Percentiles rank a stretch among this genome's conserved stretches.
phyloP scores from a whole-genome alignment of 2,888 invertebrate species.

The Tetramorium bicarinatum region DNA sequence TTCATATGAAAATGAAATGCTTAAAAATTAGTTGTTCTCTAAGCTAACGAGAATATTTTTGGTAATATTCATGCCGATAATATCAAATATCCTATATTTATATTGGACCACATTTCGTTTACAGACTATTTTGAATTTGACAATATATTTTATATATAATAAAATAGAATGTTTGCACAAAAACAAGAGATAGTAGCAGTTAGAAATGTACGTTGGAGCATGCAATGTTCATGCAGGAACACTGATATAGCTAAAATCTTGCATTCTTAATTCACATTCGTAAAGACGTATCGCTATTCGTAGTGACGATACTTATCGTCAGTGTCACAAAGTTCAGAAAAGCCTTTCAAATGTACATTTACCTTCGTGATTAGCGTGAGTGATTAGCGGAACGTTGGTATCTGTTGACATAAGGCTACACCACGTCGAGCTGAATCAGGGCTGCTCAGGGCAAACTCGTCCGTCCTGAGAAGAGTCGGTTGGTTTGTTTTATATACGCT shows the following conservation, averaged over 20 bases:
- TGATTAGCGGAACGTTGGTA: conserved; percentile 52
- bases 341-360: conserved; percentile 42
- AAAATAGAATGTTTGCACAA: background rate
- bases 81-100: conserved; percentile 2
- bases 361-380: conserved; percentile 17
- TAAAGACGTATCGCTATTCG: background rate
- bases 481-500: conserved; percentile 85
- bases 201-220: background rate
- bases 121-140: background rate
- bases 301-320: conserved; percentile 1
- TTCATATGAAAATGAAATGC: background rate
- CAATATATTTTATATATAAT: background rate
- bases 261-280: background rate
- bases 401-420: conserved; percentile 83
- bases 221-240: background rate
- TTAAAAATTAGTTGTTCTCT: background rate
- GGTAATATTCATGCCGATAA: background rate
- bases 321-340: conserved; percentile 10
- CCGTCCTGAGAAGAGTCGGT: conserved; percentile 79
- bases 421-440: conserved; percentile 80
- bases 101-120: background rate
- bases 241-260: background rate
- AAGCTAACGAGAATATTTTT: background rate
- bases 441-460: conserved; percentile 79
- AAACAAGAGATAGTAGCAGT: background rate